These are phyloP conservation scores for Tromatobia lineatoria DNA, from an alignment of 2,888 invertebrate species.

Conservation along the genomic window DNA sequence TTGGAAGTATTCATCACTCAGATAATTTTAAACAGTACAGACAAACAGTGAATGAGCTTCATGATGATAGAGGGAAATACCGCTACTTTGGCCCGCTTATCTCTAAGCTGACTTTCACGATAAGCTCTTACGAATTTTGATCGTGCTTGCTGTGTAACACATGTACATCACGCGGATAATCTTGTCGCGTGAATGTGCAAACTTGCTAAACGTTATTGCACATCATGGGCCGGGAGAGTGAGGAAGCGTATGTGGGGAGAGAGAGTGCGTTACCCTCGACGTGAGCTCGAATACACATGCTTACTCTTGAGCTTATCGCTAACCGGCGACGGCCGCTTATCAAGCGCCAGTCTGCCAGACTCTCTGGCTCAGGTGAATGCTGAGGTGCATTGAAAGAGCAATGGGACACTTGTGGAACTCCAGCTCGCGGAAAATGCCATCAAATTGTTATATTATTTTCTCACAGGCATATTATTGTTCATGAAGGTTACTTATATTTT, in stretches of 20 bases:
- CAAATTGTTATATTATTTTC: neutral
- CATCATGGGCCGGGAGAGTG: conserved; percentile 27
- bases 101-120: conserved; percentile 4
- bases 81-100: conserved; percentile 34
- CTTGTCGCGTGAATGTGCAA: conserved; percentile 47
- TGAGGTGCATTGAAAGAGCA: conserved; percentile 25
- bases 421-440: conserved; percentile 10
- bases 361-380: conserved; percentile 75
- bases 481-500: too few species aligned
- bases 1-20: neutral
- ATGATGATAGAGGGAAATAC: neutral
- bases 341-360: conserved; percentile 78
- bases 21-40: neutral
- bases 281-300: conserved; percentile 34
- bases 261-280: conserved; percentile 78
- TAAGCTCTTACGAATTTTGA: conserved; percentile 44
- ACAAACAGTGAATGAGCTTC: neutral
- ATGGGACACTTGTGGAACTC: conserved; percentile 6
- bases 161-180: conserved; percentile 54
- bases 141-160: conserved; percentile 24
- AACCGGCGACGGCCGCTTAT: conserved; percentile 75
- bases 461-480: too few species aligned
- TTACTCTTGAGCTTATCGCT: conserved; percentile 73
- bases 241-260: conserved; percentile 14
- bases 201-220: conserved; percentile 37